A percentile compares a stretch with the other conserved stretches of the same genome.
These are phyloP conservation scores for Melanotus villosus DNA, from an alignment of 2,888 invertebrate species.

Conservation along the genomic window DNA sequence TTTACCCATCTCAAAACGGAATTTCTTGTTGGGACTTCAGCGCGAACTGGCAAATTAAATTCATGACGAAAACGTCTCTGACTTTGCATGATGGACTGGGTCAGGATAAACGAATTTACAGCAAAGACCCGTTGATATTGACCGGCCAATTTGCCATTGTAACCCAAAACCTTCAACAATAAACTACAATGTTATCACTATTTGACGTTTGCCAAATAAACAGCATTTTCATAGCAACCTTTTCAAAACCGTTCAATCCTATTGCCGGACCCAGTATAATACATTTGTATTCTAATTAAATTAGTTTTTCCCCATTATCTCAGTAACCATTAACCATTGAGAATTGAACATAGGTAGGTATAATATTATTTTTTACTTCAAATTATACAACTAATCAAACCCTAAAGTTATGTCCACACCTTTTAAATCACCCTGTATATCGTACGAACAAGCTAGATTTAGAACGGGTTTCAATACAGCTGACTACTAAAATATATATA, in stretches of 20 bases:
- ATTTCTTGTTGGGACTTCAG: not conserved
- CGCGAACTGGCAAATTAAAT: constrained; percentile 5
- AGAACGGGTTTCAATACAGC: too few species aligned
- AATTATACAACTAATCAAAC: too few species aligned
- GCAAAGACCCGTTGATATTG: not conserved
- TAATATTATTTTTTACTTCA: too few species aligned
- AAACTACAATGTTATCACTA: not conserved
- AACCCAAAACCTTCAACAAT: not conserved
- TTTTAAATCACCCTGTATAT: too few species aligned
- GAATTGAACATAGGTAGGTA: too few species aligned
- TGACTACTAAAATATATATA: too few species aligned
- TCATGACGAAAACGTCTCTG: not conserved
- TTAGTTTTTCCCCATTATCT: too few species aligned
- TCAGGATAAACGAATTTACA: not conserved
- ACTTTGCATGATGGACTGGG: not conserved
- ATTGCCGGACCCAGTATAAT: not conserved
- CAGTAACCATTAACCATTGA: too few species aligned
- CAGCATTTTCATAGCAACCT: not conserved
- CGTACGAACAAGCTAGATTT: too few species aligned
- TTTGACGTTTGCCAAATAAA: not conserved
- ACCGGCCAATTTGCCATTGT: not conserved
- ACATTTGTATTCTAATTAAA: too few species aligned
- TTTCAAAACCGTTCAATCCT: not conserved
- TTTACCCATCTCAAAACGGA: not conserved
- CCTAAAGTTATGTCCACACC: too few species aligned